These are phyloP conservation scores for Drosophila bunnanda DNA, from an alignment of 2,888 invertebrate genomes.

Conservation along the genomic window DNA sequence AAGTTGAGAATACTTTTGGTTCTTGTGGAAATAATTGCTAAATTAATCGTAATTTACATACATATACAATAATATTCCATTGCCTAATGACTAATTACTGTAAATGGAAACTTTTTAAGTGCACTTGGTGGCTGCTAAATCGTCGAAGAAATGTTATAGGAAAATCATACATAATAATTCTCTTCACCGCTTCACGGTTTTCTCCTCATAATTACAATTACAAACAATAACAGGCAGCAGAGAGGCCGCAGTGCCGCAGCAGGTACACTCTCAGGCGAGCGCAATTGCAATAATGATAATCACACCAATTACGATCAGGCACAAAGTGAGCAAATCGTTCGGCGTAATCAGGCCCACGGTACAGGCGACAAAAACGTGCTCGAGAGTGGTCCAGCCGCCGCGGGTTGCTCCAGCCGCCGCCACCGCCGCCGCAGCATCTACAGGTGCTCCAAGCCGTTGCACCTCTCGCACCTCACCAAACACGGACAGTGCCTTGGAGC, in stretches of 20 bases:
- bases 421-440: conserved; percentile 8
- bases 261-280: conserved; percentile 82
- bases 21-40: conserved; percentile 35
- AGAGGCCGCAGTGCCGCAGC: conserved; percentile 8
- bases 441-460: conserved; percentile 49
- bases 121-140: conserved; percentile 44
- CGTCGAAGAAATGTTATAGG: conserved; percentile 10
- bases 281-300: conserved; percentile 88
- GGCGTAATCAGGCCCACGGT: conserved; percentile 89
- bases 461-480: conserved; percentile 80
- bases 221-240: conserved; percentile 34
- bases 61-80: conserved; percentile 21
- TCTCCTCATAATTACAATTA: conserved; percentile 51
- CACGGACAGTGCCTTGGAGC: conserved; percentile 71
- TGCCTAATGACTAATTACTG: conserved; percentile 28
- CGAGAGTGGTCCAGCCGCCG: conserved; percentile 81
- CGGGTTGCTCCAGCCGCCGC: conserved; percentile 51
- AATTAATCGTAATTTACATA: conserved; percentile 26
- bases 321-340: conserved; percentile 90
- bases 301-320: conserved; percentile 91
- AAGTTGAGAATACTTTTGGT: conserved; percentile 68
- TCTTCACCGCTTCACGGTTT: conserved; percentile 33
- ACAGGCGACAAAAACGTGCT: conserved; percentile 91
- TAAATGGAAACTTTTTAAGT: conserved; percentile 41
- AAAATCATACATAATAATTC: conserved; percentile 38